Conservation (phyloP, 2,113 vertebrate species). For the Melanocharis versteri region DNA sequence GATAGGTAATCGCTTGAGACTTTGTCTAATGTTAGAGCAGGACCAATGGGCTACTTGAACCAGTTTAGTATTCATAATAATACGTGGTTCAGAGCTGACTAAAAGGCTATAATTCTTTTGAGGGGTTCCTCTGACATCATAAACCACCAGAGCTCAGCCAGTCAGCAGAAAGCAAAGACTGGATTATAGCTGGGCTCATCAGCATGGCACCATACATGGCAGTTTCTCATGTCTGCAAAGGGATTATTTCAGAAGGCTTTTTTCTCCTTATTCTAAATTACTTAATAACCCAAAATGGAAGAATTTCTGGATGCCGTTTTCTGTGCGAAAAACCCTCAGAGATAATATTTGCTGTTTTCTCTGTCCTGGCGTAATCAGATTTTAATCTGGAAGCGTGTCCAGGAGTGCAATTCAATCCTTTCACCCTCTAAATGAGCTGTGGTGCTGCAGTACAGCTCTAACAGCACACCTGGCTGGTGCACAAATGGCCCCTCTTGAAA, state of each 20-base stretch:
- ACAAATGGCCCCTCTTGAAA: fast-evolving
- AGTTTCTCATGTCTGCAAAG: conserved; percentile 37
- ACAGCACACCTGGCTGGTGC: background rate
- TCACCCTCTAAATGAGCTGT: background rate
- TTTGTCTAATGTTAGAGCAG: conserved; percentile 60
- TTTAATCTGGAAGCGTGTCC: background rate
- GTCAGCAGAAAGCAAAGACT: conserved; percentile 69
- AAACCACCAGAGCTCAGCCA: conserved; percentile 64
- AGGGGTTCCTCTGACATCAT: conserved; percentile 77
- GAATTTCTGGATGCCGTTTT: background rate
- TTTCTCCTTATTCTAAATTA: background rate
- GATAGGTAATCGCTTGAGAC: conserved; percentile 65
- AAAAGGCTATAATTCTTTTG: conserved; percentile 78
- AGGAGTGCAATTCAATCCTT: background rate
- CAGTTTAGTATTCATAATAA: conserved; percentile 69
- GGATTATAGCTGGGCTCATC: conserved; percentile 60
- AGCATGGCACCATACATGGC: background rate
- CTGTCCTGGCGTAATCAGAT: background rate
- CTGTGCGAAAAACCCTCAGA: background rate
- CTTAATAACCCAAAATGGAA: background rate
- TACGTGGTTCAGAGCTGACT: conserved; percentile 67
- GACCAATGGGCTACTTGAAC: conserved; percentile 51
- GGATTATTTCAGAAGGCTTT: background rate
- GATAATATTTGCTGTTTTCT: background rate
- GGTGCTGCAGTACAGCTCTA: background rate